phyloP scores from a whole-genome alignment of 2,797 vertebrate genomes.

The Scarus forsteni region DNA sequence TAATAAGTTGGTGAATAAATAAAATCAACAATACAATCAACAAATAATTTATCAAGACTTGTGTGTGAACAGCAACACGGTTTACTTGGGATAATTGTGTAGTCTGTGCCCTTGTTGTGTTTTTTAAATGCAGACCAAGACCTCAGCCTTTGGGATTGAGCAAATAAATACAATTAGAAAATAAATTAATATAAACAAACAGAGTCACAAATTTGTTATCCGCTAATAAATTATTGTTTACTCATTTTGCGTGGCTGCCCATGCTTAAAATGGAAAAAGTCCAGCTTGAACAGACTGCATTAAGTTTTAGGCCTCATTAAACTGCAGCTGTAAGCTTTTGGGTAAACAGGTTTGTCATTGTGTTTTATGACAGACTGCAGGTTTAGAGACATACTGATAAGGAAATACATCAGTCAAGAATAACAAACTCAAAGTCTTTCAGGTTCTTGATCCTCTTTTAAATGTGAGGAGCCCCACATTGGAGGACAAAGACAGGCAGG shows the following conservation, averaged over 20 bases:
- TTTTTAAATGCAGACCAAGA: slow-evolving; percentile 39
- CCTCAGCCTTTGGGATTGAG: slow-evolving; percentile 52
- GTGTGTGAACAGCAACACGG: background rate
- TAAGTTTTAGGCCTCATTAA: slow-evolving; percentile 69
- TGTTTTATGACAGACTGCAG: slow-evolving; percentile 27
- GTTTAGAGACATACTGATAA: slow-evolving; percentile 34
- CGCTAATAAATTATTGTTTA: slow-evolving; percentile 76
- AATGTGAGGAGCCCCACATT: no score
- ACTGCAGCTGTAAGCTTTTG: slow-evolving; percentile 63
- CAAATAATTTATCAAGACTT: no score
- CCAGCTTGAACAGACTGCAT: slow-evolving; percentile 51
- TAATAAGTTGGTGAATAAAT: no score
- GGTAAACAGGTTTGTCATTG: slow-evolving; percentile 66
- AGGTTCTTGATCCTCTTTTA: no score
- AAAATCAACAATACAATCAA: no score
- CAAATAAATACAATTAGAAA: slow-evolving; percentile 66
- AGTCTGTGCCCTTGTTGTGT: background rate
- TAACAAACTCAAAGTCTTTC: background rate
- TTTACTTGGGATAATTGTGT: background rate
- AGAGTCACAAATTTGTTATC: slow-evolving; percentile 59
- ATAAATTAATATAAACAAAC: slow-evolving; percentile 70
- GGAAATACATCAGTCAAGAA: background rate
- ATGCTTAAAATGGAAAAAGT: slow-evolving; percentile 68
- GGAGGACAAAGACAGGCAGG: no score
- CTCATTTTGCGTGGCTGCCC: slow-evolving; percentile 62